Percentiles rank a stretch among this genome's conserved stretches.
These are phyloP conservation scores for Gorsachius goisagi DNA, from an alignment of 2,113 vertebrate genomes.

Conservation along the genomic window DNA sequence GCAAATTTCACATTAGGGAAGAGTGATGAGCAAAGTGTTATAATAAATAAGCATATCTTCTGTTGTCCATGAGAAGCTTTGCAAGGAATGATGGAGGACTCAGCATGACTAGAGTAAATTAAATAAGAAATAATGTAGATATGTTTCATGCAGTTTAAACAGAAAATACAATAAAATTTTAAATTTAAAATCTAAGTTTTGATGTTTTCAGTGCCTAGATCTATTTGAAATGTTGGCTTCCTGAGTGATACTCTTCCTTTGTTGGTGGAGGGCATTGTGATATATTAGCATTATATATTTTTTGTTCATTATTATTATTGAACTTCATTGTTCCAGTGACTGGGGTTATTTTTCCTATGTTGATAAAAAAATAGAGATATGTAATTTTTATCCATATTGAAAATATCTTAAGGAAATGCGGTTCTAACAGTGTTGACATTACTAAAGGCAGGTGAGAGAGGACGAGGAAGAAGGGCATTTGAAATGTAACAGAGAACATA, in stretches of 20 bases:
- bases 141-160: neutral
- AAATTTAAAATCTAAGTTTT: slow-evolving; percentile 5
- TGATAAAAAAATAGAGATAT: neutral
- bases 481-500: neutral
- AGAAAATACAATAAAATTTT: neutral
- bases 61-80: neutral
- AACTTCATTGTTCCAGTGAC: neutral
- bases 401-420: neutral
- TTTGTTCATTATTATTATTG: neutral
- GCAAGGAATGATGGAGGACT: neutral
- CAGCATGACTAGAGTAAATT: neutral
- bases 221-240: neutral
- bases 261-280: neutral
- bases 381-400: neutral
- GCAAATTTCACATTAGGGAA: neutral
- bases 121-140: slow-evolving; percentile 25
- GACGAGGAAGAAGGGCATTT: neutral
- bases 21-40: neutral
- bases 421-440: neutral
- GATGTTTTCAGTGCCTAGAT: neutral
- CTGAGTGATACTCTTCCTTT: neutral
- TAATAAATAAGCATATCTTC: neutral
- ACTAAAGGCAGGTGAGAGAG: neutral
- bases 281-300: neutral
- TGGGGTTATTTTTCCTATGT: neutral